phyloP scores from a whole-genome alignment of 2,797 vertebrate genomes.

The Vultur gryphus region DNA sequence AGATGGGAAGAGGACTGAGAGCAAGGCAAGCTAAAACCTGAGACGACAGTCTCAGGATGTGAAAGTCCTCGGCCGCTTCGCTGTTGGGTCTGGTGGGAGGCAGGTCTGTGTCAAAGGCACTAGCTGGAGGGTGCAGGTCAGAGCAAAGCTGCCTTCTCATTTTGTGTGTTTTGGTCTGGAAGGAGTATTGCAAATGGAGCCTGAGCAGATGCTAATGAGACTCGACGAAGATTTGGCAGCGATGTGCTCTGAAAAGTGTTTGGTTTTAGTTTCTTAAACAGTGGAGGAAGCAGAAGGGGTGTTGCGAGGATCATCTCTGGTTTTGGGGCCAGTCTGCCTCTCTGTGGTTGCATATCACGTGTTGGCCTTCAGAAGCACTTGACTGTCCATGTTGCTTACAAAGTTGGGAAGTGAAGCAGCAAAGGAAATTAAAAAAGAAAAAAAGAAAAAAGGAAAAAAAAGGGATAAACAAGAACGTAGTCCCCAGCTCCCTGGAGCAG shows the following conservation, averaged over 20 bases:
- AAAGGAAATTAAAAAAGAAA: not conserved
- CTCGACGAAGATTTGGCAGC: not conserved
- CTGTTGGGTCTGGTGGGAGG: not conserved
- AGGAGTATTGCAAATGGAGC: not conserved
- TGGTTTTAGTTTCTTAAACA: not conserved
- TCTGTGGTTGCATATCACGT: fast-evolving
- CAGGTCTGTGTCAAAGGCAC: not conserved
- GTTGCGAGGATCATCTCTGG: not conserved
- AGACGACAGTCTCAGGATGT: fast-evolving
- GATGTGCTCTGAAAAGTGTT: not conserved
- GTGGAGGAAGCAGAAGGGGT: not conserved
- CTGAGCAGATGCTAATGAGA: not conserved
- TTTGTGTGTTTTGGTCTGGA: not conserved
- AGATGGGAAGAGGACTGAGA: not conserved
- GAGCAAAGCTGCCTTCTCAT: not conserved
- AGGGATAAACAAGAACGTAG: not conserved
- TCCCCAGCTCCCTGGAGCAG: not conserved
- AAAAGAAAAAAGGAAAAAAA: too few species aligned
- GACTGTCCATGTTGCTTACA: not conserved
- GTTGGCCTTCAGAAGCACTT: not conserved
- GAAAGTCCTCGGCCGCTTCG: not conserved
- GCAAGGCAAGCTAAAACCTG: not conserved
- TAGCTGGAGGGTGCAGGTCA: not conserved
- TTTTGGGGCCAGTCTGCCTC: not conserved
- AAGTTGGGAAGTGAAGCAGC: not conserved